Conservation (phyloP, 2,113 vertebrate genomes). For the Callorhinus ursinus region DNA sequence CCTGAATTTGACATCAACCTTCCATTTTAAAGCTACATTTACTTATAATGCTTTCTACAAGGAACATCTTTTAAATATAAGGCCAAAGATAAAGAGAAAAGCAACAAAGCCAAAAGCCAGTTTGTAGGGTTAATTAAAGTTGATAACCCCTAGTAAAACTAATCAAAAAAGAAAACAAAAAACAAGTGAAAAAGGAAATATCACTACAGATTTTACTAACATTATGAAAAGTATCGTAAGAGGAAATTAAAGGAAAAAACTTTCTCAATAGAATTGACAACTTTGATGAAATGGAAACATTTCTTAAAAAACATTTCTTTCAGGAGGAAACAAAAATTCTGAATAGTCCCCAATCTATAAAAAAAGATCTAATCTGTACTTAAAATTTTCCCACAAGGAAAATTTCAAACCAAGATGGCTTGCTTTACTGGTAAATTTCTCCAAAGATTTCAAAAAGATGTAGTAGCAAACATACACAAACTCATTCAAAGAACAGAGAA, state of each 20-base stretch:
- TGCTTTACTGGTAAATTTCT: conserved; percentile 2
- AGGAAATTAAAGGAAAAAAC: not conserved
- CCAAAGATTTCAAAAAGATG: not conserved
- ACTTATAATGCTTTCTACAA: not conserved
- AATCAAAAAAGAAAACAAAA: not conserved
- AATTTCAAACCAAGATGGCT: not conserved
- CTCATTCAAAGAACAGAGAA: not conserved
- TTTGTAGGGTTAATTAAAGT: not conserved
- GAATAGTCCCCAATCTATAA: not conserved
- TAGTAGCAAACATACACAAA: not conserved
- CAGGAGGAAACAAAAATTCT: not conserved
- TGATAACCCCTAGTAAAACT: not conserved
- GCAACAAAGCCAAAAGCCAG: not conserved
- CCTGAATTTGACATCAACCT: not conserved
- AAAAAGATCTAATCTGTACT: conserved; percentile 15
- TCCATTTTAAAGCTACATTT: not conserved
- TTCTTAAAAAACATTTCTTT: conserved; percentile 9
- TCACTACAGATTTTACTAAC: not conserved
- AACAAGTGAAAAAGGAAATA: not conserved
- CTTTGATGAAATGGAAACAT: not conserved
- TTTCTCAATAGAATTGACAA: not conserved
- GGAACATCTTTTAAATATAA: not conserved
- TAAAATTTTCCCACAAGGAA: not conserved
- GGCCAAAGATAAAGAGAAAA: not conserved
- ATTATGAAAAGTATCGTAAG: conserved; percentile 14